phyloP scores from a whole-genome alignment of 2,113 vertebrate species.

The Neopipo cinnamomea region DNA sequence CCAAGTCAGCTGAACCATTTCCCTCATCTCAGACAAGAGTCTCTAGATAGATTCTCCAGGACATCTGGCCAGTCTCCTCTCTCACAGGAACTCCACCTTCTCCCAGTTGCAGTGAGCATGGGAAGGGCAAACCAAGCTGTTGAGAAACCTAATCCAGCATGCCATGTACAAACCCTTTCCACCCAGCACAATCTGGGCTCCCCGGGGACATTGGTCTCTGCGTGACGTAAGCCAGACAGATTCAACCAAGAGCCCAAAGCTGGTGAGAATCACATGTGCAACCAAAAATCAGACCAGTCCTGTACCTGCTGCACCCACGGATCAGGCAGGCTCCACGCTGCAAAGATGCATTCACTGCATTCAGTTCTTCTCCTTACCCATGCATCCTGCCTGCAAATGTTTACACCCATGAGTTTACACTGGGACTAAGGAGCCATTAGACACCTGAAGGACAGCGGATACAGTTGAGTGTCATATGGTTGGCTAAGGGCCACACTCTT shows the following conservation, averaged over 20 bases:
- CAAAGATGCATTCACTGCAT: background rate
- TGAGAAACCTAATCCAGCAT: background rate
- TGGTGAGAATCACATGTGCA: background rate
- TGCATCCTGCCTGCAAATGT: background rate
- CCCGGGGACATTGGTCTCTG: background rate
- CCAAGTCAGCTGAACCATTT: constrained; percentile 11
- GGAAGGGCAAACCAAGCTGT: background rate
- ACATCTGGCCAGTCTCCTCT: background rate
- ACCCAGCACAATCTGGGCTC: background rate
- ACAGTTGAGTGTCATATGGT: background rate
- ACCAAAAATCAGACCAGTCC: background rate
- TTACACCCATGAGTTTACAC: background rate
- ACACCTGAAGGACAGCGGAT: background rate
- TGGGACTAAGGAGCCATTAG: background rate
- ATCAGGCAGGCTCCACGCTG: background rate
- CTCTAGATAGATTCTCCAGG: background rate
- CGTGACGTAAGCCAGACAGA: background rate
- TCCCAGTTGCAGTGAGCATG: background rate
- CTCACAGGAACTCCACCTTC: background rate
- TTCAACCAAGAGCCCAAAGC: background rate
- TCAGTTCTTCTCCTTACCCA: background rate
- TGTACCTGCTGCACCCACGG: background rate
- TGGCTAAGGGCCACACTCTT: background rate
- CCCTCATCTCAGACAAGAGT: background rate
- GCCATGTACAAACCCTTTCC: background rate